Base-by-base conservation (phyloP, 1,140 invertebrate genomes). In the Reticulitermes speratus region DNA sequence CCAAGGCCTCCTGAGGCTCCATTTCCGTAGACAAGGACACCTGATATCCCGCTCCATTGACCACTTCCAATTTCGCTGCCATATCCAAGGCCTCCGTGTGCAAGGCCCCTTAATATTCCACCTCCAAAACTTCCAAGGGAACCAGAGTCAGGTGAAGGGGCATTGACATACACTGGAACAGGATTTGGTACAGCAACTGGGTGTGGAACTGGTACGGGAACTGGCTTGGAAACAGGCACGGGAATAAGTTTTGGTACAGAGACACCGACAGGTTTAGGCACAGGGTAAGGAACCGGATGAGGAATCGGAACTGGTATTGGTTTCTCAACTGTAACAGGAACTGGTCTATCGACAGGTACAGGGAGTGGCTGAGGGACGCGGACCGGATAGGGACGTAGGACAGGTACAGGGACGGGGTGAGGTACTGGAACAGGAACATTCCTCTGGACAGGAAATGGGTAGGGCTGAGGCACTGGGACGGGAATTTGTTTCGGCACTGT, bases 251-350 rank as follows among this genome's bases (percentile, higher is more conserved):
- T 44, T 0, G 38, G 30, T 6, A 83, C 38, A 25, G n/a, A 19
- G 11, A 83, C 44, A 14, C n/a, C n/a, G 82, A 44, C 21, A 12
- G 82, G 44, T 38, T 21, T 44, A 12, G 82, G 82, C 44, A 83
- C 82, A 19, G 38, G 38, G n/a, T 44, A 44, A 48, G 82, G 82
- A 2, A 88, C 88, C 2, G 88, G 86, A 75, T 87, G 86, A 44
- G 95, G 93, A 23, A 95, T 93, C 86, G 94, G 94, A 11, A 94
- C 94, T 88, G 93, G 92, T 89, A 93, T 92, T 83, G 93, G 94
- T 44, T 44, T 7, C 44, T 55, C 52, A 87, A 94, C 93, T 90
- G 95, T 94, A 44, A 95, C 93, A 88, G 93, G 90, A 87, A 95
- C 94, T 89, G 95, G 95, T 11, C 95, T 93, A 88, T 94, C 94